phyloP scores from a whole-genome alignment of 2,113 vertebrate species.

The Hypocryptadius cinnamomeus region DNA sequence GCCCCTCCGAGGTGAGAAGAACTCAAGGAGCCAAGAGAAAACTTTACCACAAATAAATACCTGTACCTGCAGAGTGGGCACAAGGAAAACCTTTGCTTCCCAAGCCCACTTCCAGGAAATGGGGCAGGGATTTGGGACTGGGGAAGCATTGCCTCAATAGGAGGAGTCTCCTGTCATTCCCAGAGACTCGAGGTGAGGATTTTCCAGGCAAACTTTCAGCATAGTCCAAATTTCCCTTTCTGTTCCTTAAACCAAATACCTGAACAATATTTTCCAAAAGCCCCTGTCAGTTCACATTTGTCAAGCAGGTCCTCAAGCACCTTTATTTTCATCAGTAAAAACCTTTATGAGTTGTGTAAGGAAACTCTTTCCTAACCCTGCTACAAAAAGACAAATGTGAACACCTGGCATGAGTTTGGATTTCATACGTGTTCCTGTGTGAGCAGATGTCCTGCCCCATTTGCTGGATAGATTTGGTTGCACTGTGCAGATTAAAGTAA shows the following conservation, averaged over 20 bases:
- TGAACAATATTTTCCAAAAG: not conserved
- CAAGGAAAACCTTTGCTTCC: not conserved
- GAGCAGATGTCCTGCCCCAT: accelerated
- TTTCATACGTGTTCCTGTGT: accelerated
- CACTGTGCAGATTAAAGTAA: not conserved
- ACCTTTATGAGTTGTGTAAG: not conserved
- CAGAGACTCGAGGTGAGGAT: accelerated
- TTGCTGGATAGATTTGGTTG: not conserved
- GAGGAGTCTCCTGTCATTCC: no score
- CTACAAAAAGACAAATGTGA: not conserved
- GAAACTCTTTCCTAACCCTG: not conserved
- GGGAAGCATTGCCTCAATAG: accelerated
- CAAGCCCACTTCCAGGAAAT: not conserved
- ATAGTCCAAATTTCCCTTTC: accelerated
- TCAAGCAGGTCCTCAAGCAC: not conserved
- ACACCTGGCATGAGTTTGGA: accelerated
- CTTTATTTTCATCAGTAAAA: not conserved
- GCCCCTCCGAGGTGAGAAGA: accelerated
- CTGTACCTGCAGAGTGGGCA: accelerated
- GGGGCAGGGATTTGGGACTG: not conserved
- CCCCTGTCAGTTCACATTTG: accelerated
- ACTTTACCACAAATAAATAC: not conserved
- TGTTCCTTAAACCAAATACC: not conserved
- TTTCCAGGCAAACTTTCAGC: accelerated
- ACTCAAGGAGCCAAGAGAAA: not conserved